A percentile compares a stretch with the other conserved stretches of the same genome.
Conservation (phyloP, 2,797 vertebrate genomes). For the Takifugu ocellatus region DNA sequence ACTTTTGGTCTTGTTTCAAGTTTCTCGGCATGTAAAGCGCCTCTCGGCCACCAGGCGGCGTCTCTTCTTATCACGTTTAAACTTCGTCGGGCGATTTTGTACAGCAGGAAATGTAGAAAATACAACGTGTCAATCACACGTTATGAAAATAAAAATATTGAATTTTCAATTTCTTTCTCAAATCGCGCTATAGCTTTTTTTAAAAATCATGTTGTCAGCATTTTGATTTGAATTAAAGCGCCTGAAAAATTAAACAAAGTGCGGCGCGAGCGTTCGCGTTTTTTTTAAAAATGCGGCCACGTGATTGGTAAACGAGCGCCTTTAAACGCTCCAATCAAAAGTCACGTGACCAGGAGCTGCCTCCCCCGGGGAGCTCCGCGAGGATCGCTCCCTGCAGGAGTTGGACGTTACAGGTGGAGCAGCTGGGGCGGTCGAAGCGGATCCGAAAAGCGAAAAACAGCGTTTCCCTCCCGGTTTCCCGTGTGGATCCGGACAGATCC, state of each 20-base stretch:
- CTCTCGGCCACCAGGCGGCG: constrained; percentile 42
- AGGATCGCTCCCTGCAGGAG: constrained; percentile 36
- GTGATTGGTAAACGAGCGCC: background rate
- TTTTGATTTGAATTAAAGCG: too few relatives aligned
- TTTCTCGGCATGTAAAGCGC: background rate
- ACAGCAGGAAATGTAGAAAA: background rate
- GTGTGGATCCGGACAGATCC: constrained; percentile 1
- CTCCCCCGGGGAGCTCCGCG: constrained; percentile 18
- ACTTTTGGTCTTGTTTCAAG: background rate
- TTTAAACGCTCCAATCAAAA: constrained; percentile 25
- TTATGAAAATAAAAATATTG: background rate
- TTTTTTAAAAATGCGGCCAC: background rate
- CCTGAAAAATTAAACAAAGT: too few relatives aligned
- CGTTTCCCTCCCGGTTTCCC: background rate
- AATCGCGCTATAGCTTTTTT: too few relatives aligned
- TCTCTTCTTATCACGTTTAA: too few relatives aligned
- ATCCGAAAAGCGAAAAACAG: background rate
- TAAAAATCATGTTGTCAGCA: too few relatives aligned
- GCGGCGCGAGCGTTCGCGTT: background rate
- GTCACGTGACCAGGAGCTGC: constrained; percentile 50
- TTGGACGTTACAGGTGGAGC: constrained; percentile 59
- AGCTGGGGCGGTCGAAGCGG: background rate
- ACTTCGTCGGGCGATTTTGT: background rate
- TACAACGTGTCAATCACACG: too few relatives aligned
- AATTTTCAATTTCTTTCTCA: too few relatives aligned